phyloP scores from a whole-genome alignment of 2,797 vertebrate genomes.

The Eurystomus glaucurus region DNA sequence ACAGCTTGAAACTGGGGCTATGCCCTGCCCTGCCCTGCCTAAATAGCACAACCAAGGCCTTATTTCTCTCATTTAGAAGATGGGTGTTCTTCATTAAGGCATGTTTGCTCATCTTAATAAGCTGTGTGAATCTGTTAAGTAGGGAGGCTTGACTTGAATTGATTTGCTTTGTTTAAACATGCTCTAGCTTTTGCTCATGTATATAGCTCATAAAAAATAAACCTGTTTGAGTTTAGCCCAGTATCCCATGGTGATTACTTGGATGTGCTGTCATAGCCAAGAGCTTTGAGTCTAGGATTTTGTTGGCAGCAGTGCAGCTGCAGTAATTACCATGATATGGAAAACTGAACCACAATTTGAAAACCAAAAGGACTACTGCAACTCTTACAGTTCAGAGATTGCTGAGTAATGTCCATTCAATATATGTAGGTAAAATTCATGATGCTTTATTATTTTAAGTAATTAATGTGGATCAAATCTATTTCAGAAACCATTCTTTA shows the following conservation, averaged over 20 bases:
- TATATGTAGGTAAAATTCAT: neutral
- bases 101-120: slow-evolving; percentile 67
- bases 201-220: slow-evolving; percentile 67
- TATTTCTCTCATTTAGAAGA: slow-evolving; percentile 45
- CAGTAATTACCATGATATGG: slow-evolving; percentile 62
- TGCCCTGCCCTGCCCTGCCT: neutral
- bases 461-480: slow-evolving; percentile 36
- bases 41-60: neutral
- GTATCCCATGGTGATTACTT: slow-evolving; percentile 65
- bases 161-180: slow-evolving; percentile 77
- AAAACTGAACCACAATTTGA: slow-evolving; percentile 56
- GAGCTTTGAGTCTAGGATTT: slow-evolving; percentile 59
- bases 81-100: slow-evolving; percentile 68
- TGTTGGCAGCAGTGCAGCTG: slow-evolving; percentile 38
- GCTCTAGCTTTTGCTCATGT: slow-evolving; percentile 63
- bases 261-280: slow-evolving; percentile 54
- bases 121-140: slow-evolving; percentile 55
- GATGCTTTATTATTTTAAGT: slow-evolving; percentile 27
- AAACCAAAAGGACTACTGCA: slow-evolving; percentile 44
- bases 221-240: slow-evolving; percentile 62
- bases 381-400: slow-evolving; percentile 12
- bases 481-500: slow-evolving; percentile 8
- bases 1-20: neutral
- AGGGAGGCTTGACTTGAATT: slow-evolving; percentile 54
- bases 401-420: slow-evolving; percentile 56